phyloP scores from a whole-genome alignment of 2,888 invertebrate genomes.

The Cheilosia grossa region DNA sequence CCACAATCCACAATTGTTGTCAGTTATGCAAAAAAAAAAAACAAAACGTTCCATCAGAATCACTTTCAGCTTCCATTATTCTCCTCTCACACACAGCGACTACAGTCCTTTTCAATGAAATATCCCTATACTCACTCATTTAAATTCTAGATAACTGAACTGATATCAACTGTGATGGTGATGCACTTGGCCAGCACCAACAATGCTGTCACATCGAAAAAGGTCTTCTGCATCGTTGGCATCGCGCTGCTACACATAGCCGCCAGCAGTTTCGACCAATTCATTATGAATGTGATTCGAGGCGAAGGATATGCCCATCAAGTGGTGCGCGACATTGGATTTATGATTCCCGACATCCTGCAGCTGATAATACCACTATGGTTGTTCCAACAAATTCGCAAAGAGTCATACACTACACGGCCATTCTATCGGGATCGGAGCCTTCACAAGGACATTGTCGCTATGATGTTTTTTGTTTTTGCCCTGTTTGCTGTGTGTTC shows the following conservation, averaged over 20 bases:
- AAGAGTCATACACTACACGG: slow-evolving; percentile 81
- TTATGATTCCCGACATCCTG: slow-evolving; percentile 88
- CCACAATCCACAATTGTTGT: not conserved
- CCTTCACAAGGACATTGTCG: slow-evolving; percentile 82
- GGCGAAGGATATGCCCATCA: slow-evolving; percentile 88
- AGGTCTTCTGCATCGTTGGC: slow-evolving; percentile 85
- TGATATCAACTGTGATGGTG: slow-evolving; percentile 86
- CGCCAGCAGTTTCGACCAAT: slow-evolving; percentile 87
- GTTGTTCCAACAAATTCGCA: slow-evolving; percentile 82
- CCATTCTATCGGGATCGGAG: slow-evolving; percentile 82
- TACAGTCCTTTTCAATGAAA: slow-evolving; percentile 45
- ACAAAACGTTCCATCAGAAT: not conserved
- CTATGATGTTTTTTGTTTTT: slow-evolving; percentile 82
- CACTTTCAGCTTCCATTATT: slow-evolving; percentile 2
- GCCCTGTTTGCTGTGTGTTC: slow-evolving; percentile 82
- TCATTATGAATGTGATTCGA: slow-evolving; percentile 86
- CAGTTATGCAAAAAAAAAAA: not conserved
- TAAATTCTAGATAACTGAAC: slow-evolving; percentile 85
- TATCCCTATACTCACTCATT: not conserved
- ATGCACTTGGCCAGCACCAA: slow-evolving; percentile 85
- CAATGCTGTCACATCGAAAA: slow-evolving; percentile 84
- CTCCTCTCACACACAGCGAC: not conserved
- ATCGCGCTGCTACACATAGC: slow-evolving; percentile 86
- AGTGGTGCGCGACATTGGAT: slow-evolving; percentile 87
- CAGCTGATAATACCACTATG: slow-evolving; percentile 86